Conservation (phyloP, 37 sponge, comb jelly and placozoan species). For the Cliona cf. orientalis region DNA sequence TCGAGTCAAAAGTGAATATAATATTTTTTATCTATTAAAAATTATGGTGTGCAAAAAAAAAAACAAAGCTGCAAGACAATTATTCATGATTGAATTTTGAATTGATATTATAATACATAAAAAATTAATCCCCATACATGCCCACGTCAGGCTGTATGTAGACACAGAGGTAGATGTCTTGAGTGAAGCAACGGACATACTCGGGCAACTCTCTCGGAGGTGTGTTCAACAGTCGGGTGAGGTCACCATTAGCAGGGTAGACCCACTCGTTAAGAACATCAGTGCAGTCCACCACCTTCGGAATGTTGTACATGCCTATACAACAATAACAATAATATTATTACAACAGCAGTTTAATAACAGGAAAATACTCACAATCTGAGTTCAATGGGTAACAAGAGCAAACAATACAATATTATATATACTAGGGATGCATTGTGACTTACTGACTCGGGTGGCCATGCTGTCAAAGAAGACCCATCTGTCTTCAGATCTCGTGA, state of each 20-base stretch:
- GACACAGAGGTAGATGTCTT: slow-evolving; percentile 51
- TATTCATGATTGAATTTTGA: too few relatives aligned
- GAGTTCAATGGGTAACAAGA: too few relatives aligned
- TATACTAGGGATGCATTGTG: too few relatives aligned
- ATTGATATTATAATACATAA: background rate
- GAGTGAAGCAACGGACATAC: slow-evolving; percentile 73
- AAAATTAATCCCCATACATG: slow-evolving; percentile 5
- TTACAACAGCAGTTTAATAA: too few relatives aligned
- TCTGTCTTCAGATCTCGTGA: slow-evolving; percentile 53
- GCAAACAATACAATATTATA: too few relatives aligned
- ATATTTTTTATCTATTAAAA: too few relatives aligned
- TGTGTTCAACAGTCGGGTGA: slow-evolving; percentile 5
- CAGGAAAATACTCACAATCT: too few relatives aligned
- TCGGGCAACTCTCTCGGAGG: slow-evolving; percentile 63
- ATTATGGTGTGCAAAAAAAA: too few relatives aligned
- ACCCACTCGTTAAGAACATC: slow-evolving; percentile 68
- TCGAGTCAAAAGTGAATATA: too few relatives aligned
- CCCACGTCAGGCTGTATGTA: slow-evolving; percentile 4
- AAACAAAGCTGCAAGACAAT: too few relatives aligned
- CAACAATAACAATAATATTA: too few relatives aligned
- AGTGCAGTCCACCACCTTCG: slow-evolving; percentile 62
- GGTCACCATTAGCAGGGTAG: slow-evolving; percentile 36
- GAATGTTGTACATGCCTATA: slow-evolving; percentile 87
- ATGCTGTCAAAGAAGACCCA: slow-evolving; percentile 99
- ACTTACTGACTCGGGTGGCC: slow-evolving; percentile 89